These are phyloP conservation scores for Heteromormyrus szaboi DNA, from an alignment of 2,797 vertebrate genomes.

Conservation along the genomic window DNA sequence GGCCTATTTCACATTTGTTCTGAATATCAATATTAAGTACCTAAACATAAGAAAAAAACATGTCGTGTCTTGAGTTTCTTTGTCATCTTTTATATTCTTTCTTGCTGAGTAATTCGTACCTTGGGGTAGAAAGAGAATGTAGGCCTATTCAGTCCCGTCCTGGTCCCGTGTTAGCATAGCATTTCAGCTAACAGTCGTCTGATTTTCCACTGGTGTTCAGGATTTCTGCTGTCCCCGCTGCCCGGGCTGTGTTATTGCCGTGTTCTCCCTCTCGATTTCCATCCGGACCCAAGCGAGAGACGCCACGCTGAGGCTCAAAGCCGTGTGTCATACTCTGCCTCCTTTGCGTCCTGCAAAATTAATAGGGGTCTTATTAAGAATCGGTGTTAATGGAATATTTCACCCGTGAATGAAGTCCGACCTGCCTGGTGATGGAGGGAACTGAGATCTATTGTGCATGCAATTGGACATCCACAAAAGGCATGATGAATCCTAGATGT, in stretches of 20 bases:
- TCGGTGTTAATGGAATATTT: neutral
- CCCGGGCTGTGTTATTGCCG: neutral
- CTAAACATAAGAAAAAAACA: neutral
- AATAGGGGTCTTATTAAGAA: neutral
- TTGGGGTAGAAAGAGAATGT: neutral
- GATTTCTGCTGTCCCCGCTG: neutral
- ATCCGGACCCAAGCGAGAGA: neutral
- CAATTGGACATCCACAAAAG: neutral
- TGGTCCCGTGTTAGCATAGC: neutral
- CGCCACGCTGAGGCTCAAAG: neutral
- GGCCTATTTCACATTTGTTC: neutral
- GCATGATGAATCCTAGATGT: neutral
- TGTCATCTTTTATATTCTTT: neutral
- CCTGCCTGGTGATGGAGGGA: neutral
- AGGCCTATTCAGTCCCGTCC: neutral
- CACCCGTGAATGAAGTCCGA: neutral
- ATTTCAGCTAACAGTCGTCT: neutral
- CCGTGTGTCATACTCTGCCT: neutral
- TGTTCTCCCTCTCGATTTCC: neutral
- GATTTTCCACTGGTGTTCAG: neutral
- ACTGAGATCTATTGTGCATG: neutral
- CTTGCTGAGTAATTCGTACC: slow-evolving; percentile 1
- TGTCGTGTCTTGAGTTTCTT: too few species aligned
- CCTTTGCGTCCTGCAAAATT: neutral
- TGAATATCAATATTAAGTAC: neutral